These are phyloP conservation scores for Branchipolynoe longqiensis DNA, from an alignment of 2,888 invertebrate species.

Conservation along the genomic window DNA sequence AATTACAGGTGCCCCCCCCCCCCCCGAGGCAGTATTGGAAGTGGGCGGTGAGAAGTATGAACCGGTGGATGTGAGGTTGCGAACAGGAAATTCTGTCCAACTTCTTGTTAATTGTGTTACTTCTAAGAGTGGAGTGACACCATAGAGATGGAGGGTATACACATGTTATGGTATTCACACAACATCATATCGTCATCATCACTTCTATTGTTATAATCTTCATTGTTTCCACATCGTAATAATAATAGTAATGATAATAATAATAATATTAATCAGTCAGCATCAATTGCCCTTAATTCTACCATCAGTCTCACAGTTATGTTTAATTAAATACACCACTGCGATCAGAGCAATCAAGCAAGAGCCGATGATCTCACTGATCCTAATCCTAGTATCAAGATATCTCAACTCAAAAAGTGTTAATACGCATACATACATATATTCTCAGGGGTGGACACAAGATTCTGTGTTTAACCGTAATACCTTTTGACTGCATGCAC, in stretches of 20 bases:
- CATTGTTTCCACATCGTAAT: conserved; percentile 41
- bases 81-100: conserved; percentile 5
- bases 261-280: too few relatives aligned
- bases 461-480: too few relatives aligned
- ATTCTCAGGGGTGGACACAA: too few relatives aligned
- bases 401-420: conserved; percentile 38
- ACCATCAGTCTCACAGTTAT: conserved; percentile 54
- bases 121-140: conserved; percentile 26
- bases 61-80: conserved; percentile 16
- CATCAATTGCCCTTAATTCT: conserved; percentile 6
- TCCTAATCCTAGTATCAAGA: conserved; percentile 43
- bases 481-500: too few relatives aligned
- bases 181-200: conserved; percentile 45
- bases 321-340: conserved; percentile 47
- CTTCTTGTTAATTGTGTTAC: neutral
- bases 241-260: neutral
- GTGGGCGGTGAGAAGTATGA: too few relatives aligned
- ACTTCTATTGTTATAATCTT: conserved; percentile 30
- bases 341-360: conserved; percentile 30
- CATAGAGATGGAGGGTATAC: conserved; percentile 35
- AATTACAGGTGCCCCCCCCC: too few relatives aligned
- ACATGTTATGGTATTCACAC: conserved; percentile 31
- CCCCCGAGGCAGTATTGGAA: too few relatives aligned
- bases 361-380: conserved; percentile 27
- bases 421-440: too few relatives aligned